Evolutionary conservation across 1,140 invertebrate species (phyloP).

Genomic region (Colletes latitarsis): DNA sequence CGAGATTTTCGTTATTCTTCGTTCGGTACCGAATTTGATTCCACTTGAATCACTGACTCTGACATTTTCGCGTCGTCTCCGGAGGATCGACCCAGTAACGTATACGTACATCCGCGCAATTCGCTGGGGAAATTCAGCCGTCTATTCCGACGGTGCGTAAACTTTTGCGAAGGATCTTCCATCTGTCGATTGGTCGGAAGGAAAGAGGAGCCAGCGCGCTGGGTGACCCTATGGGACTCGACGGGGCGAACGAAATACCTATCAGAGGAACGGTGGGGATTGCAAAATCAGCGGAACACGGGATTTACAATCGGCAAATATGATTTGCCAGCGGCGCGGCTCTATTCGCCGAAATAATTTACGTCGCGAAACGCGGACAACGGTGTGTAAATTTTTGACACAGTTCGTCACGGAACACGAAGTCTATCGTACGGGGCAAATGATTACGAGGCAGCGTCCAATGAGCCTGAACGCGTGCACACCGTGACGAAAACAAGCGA

Average conservation of each 20-base stretch:
- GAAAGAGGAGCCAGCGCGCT: constrained; percentile 31
- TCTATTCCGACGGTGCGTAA: constrained; percentile 66
- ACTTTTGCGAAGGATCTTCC: constrained; percentile 65
- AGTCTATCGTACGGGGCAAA: too few relatives aligned
- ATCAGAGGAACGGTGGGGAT: constrained; percentile 46
- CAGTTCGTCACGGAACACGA: not conserved
- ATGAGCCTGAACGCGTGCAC: too few relatives aligned
- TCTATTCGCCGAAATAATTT: constrained; percentile 31
- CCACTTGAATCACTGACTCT: constrained; percentile 61
- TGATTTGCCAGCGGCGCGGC: constrained; percentile 33
- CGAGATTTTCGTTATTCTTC: constrained; percentile 21
- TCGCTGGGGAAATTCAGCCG: constrained; percentile 69
- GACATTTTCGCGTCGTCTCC: constrained; percentile 55
- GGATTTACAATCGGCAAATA: constrained; percentile 59
- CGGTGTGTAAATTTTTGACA: constrained; percentile 9
- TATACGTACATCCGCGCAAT: constrained; percentile 60
- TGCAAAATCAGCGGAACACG: constrained; percentile 52
- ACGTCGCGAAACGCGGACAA: constrained; percentile 27
- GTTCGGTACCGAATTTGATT: constrained; percentile 58
- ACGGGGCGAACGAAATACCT: constrained; percentile 43
- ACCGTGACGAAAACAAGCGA: too few relatives aligned
- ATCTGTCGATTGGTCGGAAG: constrained; percentile 50
- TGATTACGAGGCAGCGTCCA: too few relatives aligned
- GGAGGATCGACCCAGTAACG: constrained; percentile 59
- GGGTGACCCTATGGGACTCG: constrained; percentile 50